A percentile compares a stretch with the other conserved stretches of the same genome.
These are phyloP conservation scores for Ctenochaetus hawaiiensis DNA, from an alignment of 2,797 vertebrate genomes.

Conservation along the genomic window DNA sequence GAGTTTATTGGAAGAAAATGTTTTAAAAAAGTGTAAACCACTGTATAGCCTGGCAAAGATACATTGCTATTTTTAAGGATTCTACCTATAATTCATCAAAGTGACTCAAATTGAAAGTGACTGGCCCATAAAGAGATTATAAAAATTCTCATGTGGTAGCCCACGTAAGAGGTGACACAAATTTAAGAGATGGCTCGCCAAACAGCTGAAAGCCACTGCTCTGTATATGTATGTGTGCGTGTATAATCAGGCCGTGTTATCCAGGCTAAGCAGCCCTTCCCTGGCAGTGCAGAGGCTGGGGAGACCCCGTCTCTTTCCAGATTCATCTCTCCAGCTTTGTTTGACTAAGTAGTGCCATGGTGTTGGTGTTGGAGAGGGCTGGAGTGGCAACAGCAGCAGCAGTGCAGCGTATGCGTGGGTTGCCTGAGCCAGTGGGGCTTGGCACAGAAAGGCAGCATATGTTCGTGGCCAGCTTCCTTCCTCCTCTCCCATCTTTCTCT, in stretches of 20 bases:
- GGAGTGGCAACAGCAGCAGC: constrained; percentile 77
- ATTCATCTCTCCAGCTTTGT: constrained; percentile 82
- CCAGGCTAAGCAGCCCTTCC: constrained; percentile 61
- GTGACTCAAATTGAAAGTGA: constrained; percentile 15
- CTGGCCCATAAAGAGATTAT: constrained; percentile 31
- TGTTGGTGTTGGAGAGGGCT: constrained; percentile 79
- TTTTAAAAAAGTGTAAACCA: not conserved
- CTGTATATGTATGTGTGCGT: constrained; percentile 34
- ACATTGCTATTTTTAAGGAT: constrained; percentile 38
- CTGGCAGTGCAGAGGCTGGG: constrained; percentile 71
- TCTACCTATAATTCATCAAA: constrained; percentile 42
- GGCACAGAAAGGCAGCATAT: constrained; percentile 81
- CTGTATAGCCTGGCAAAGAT: constrained; percentile 12
- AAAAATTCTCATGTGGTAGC: constrained; percentile 39
- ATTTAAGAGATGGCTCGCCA: constrained; percentile 29
- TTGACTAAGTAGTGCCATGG: constrained; percentile 81
- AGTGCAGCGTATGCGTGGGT: constrained; percentile 76
- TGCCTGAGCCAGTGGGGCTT: constrained; percentile 80
- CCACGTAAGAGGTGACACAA: constrained; percentile 46
- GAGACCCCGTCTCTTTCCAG: constrained; percentile 76
- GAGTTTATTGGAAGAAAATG: not conserved
- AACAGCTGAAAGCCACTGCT: constrained; percentile 56
- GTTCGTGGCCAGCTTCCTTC: constrained; percentile 78
- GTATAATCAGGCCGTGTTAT: constrained; percentile 65
- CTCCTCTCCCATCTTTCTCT: constrained; percentile 60